A percentile compares a stretch with the other conserved stretches of the same genome.
phyloP scores from a whole-genome alignment of 2,797 vertebrate species.

The Gallinago solitaria region DNA sequence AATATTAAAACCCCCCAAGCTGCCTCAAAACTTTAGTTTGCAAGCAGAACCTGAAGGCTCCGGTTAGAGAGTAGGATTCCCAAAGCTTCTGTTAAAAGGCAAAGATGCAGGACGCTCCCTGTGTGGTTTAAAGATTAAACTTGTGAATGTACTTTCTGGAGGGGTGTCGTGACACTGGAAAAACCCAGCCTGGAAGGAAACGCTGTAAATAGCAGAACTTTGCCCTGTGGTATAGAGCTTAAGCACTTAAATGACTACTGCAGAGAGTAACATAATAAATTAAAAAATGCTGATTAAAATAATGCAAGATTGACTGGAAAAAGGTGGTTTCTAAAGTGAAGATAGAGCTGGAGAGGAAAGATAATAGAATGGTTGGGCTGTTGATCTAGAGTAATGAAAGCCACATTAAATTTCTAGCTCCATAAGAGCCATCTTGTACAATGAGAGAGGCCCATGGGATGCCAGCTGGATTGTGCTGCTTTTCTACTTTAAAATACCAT shows the following conservation, averaged over 20 bases:
- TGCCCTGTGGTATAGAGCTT: not conserved
- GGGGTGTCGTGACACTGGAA: not conserved
- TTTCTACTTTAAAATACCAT: constrained; percentile 25
- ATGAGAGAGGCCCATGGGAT: constrained; percentile 13
- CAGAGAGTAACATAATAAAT: not conserved
- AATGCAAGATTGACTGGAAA: not conserved
- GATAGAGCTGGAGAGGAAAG: not conserved
- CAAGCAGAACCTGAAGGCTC: not conserved
- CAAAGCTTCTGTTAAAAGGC: not conserved
- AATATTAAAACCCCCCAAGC: not conserved
- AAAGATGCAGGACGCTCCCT: not conserved
- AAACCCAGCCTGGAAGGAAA: not conserved
- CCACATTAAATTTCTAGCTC: not conserved
- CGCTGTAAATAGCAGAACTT: not conserved
- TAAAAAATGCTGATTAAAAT: not conserved
- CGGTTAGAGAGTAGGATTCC: not conserved
- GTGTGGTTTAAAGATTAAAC: constrained; percentile 6
- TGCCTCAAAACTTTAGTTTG: not conserved
- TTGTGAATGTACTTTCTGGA: not conserved
- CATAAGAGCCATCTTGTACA: not conserved
- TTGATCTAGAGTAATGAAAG: not conserved
- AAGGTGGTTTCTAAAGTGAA: not conserved
- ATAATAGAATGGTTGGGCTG: not conserved
- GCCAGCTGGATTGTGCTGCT: constrained; percentile 49
- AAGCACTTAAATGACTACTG: not conserved